Base-by-base conservation (phyloP, 2,888 invertebrate genomes). In the Apomyelois bistriatella region DNA sequence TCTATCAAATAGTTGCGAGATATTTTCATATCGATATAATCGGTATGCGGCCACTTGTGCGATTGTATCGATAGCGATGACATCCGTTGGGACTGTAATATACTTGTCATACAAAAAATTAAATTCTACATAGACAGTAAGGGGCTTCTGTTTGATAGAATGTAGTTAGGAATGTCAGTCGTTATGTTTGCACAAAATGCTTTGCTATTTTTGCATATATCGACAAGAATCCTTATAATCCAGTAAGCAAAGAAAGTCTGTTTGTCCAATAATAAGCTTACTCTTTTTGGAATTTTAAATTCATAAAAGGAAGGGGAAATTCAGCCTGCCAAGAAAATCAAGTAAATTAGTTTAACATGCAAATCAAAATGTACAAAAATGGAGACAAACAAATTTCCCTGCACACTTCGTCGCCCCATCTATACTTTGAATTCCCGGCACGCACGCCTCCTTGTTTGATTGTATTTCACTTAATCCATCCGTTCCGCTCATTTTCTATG, bases 401-500 rank as follows among this genome's bases (percentile, higher is more conserved):
- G 53, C 60, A 65, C 65, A 66, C 64, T 68, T 66, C 61, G 68
- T 65, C 68, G 67, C 70, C 61, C 59, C 61, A 69, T 68, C 62
- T 75, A 68, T 74, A 69, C 74, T 82, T 77, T 68, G 70, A 73
- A 76, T 78, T 75, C 74, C 57, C 65, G 65, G 68, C 80, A 79
- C 80, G 76, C 74, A 76, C 78, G 76, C 72, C 77, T 77, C 74
- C 76, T 80, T 79, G 79, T 83, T 85, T 82, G 82, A 84, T 81
- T 82, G 78, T 82, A 83, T 87, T 88, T 85, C 81, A 86, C 85
- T 85, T 83, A 85, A 85, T 80, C 78, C 85, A 74, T 76, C 71
- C 81, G 83, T 86, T 87, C 82, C 85, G 84, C 85, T 87, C 79
- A 81, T 83, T 84, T 76, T 81, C 77, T 84, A 87, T 85, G 85